Evolutionary conservation across 2,797 vertebrate genomes (phyloP).

Genomic region (Characodon lateralis): DNA sequence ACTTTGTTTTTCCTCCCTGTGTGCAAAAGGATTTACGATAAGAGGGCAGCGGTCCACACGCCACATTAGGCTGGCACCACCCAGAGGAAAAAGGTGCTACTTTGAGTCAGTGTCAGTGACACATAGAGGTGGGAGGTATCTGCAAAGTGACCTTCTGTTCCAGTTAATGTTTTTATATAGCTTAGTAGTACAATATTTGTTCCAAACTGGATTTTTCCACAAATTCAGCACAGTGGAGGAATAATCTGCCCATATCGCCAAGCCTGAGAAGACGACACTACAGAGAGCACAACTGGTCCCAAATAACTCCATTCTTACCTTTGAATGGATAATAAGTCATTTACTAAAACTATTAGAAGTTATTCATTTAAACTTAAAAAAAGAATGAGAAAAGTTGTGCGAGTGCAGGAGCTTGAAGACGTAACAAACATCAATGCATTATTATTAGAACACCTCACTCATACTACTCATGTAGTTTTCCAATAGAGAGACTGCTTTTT

Average conservation of each 20-base stretch:
- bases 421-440: too few relatives aligned
- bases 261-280: not conserved
- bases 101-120: constrained; percentile 19
- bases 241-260: not conserved
- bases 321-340: too few relatives aligned
- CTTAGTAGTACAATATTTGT: not conserved
- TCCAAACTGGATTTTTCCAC: not conserved
- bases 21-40: constrained; percentile 7
- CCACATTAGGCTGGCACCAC: constrained; percentile 15
- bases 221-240: not conserved
- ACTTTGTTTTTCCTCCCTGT: not conserved
- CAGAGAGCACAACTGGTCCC: too few relatives aligned
- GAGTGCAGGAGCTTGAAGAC: too few relatives aligned
- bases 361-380: too few relatives aligned
- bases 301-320: too few relatives aligned
- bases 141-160: constrained; percentile 15
- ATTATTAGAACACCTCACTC: too few relatives aligned
- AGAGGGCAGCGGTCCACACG: constrained; percentile 25
- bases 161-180: not conserved
- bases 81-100: constrained; percentile 31
- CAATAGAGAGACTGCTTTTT: too few relatives aligned
- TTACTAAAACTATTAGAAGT: too few relatives aligned
- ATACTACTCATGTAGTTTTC: too few relatives aligned
- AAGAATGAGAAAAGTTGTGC: too few relatives aligned
- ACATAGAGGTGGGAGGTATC: constrained; percentile 25